These are phyloP conservation scores for Oryzias dopingdopingensis DNA, from an alignment of 2,797 vertebrate species.

Conservation along the genomic window DNA sequence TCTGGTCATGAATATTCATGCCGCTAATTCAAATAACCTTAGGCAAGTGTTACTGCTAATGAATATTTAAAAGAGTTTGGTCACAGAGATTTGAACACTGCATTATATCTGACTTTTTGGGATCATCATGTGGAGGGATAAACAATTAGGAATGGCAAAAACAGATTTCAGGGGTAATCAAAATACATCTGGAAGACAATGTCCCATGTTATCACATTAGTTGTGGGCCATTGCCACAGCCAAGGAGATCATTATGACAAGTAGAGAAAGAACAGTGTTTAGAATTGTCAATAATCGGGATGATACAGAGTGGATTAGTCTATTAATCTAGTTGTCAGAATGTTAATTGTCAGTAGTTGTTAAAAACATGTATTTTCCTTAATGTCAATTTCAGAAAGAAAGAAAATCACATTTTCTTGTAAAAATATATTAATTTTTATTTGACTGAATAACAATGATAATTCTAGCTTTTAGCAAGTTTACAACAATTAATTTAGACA, in stretches of 20 bases:
- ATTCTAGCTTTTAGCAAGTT: no score
- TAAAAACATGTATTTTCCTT: neutral
- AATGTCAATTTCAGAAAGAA: neutral
- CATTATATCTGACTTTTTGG: slow-evolving; percentile 83
- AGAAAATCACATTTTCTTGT: neutral
- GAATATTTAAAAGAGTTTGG: slow-evolving; percentile 92
- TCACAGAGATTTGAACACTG: slow-evolving; percentile 87
- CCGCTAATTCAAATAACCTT: slow-evolving; percentile 92
- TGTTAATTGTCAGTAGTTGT: slow-evolving; percentile 7
- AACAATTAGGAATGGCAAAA: slow-evolving; percentile 80
- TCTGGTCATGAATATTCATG: slow-evolving; percentile 91
- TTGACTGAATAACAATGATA: neutral
- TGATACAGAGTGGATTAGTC: slow-evolving; percentile 24
- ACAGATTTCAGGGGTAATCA: slow-evolving; percentile 60
- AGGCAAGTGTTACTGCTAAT: slow-evolving; percentile 89
- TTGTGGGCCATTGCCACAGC: slow-evolving; percentile 27
- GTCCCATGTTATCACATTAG: slow-evolving; percentile 55
- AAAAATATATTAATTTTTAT: neutral
- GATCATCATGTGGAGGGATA: slow-evolving; percentile 85
- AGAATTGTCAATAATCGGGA: slow-evolving; percentile 18
- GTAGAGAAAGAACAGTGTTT: slow-evolving; percentile 19
- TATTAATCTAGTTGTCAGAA: slow-evolving; percentile 20
- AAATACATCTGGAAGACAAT: slow-evolving; percentile 74
- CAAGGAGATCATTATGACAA: slow-evolving; percentile 24
- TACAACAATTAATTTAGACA: no score